Evolutionary conservation across 2,888 invertebrate genomes (phyloP), one percentile per base, ranked within the genome.

Genomic region (Gandaritis pyraliata): DNA sequence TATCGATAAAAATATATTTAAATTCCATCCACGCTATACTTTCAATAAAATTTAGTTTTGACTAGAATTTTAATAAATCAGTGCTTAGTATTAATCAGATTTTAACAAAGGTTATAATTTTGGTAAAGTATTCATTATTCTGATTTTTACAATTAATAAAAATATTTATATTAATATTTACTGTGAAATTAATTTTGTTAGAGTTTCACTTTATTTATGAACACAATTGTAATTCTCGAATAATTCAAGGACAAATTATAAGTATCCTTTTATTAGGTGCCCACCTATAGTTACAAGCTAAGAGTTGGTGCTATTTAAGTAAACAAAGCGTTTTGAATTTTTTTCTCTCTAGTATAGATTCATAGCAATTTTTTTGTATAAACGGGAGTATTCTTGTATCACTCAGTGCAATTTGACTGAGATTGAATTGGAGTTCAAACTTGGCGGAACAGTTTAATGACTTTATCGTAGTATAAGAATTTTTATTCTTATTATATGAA

Each of bases 41-140:
- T 81, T 78, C 72, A 78, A 78, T 81, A 82, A 80, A 84, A 82
- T 86, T 85, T 84, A 81, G 73, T 83, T 85, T 87, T 90, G 90
- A 90, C 90, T 90, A 90, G 90, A 90, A 78, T 83, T 82, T 79
- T 76, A 47, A 47, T 63, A 55, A 54, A 81, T 86, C 82, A 85
- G 86, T 86, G 85, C 81, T 79, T 82, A 83, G 72, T 74, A 64
- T 45, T 65, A 73, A 78, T 73, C 76, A 78, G 72, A 15, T 43
- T 43, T 41, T 43, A 13, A 11, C 15, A 16, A 16, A 16, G 16
- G 15, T 16, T 16, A 43, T 41, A 43, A 16, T 16, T 16, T 43
- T 71, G 61, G 69, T 64, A 47, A 33, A 1, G 51, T 46, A 52
- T 15, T 43, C 11, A 10, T 4, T 43, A 41, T 41, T 11, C 1